Base-by-base conservation (phyloP, 2,888 invertebrate species). In the Melinaea marsaeus region DNA sequence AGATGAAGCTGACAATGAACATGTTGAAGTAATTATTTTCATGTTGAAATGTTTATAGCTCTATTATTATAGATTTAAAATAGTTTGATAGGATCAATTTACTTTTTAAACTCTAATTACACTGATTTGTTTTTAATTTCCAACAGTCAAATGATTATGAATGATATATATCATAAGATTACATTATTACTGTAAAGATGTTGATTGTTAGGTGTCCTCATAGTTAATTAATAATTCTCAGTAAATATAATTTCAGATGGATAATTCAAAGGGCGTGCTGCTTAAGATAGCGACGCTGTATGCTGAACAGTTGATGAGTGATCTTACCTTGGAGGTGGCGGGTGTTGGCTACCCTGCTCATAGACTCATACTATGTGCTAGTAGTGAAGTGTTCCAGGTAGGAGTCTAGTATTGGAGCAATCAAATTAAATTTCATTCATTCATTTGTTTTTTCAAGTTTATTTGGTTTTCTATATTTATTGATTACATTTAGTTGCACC, bases 301-400 rank as follows among this genome's bases (percentile, higher is more conserved):
- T 83, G 94, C 95, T 0, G 96, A 97, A 71, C 94, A 95, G 75
- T 88, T 97, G 74, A 96, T 98, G 95, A 97, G 96, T 74, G 98
- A 98, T 83, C 94, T 98, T 61, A 94, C 94, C 48, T 86, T 98
- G 55, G 94, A 96, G 67, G 97, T 98, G 35, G 96, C 95, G 3
- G 94, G 94, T 2, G 92, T 94, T 56, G 94, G 94, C 64, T 98
- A 96, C 85, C 95, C 96, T 0, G 96, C 97, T 2, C 98, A 98
- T 85, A 93, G 97, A 67, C 93, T 98, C 6, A 97, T 98, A 75
- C 92, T 98, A 4, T 97, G 97, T 86, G 97, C 97, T 62, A 97
- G 96, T 72, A 98, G 98, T 84, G 98, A 98, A 89, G 98, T 98
- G 57, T 98, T 98, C 82, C 97, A 97, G 92, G 97, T 96, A 85